phyloP scores from a whole-genome alignment of 1,140 invertebrate genomes.

The Pseudomyrmex dendroicus region DNA sequence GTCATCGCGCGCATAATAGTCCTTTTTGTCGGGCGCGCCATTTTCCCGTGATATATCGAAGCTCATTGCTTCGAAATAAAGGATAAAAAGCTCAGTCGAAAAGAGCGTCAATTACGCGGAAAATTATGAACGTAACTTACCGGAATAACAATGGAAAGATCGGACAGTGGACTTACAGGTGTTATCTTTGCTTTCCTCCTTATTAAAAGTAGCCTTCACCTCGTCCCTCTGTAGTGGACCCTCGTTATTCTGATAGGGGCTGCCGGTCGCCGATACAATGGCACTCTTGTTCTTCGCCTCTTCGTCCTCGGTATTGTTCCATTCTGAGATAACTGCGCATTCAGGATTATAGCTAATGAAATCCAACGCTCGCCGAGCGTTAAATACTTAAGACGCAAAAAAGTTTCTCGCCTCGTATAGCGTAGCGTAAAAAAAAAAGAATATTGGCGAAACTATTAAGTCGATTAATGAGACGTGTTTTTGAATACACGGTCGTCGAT shows the following conservation, averaged over 20 bases:
- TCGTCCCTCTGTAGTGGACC: constrained; percentile 89
- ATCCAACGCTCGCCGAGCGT: constrained; percentile 46
- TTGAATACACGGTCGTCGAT: neutral
- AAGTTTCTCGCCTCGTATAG: neutral
- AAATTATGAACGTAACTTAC: constrained; percentile 65
- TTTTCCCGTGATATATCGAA: constrained; percentile 23
- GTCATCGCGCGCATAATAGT: constrained; percentile 19
- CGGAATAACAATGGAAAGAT: constrained; percentile 64
- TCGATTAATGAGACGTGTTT: neutral
- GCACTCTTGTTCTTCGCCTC: constrained; percentile 85
- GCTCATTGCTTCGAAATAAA: constrained; percentile 27
- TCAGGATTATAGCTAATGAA: constrained; percentile 67
- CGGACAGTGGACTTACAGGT: constrained; percentile 78
- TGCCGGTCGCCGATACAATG: constrained; percentile 79
- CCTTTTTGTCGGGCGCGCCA: neutral
- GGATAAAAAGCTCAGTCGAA: constrained; percentile 33
- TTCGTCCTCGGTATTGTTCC: constrained; percentile 90
- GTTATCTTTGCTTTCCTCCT: constrained; percentile 82
- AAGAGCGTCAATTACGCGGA: constrained; percentile 64
- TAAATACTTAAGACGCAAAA: constrained; percentile 3
- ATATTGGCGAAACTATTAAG: neutral
- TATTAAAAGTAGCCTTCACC: constrained; percentile 87
- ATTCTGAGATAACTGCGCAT: constrained; percentile 87
- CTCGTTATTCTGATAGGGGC: constrained; percentile 85
- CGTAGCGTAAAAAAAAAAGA: neutral